Base-by-base conservation (phyloP, 2,113 vertebrate species). In the Ranitomeya variabilis region DNA sequence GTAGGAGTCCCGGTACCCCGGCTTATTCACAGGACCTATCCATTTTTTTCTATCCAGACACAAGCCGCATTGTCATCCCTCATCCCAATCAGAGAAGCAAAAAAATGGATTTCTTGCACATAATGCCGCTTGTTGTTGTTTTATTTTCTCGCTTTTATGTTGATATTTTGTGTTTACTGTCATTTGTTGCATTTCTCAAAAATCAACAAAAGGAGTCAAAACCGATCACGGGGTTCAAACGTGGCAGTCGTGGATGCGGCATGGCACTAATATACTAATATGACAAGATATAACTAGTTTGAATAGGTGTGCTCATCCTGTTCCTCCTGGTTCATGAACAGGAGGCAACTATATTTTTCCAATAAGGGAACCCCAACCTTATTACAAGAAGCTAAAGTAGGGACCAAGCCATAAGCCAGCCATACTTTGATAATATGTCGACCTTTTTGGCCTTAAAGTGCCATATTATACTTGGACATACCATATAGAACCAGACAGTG, bases 51-150 rank as follows among this genome's bases (percentile, higher is more conserved):
- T 11, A 51, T 60, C 15, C n/a, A 21, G 60, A 87, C 76, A 87
- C 86, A 80, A 57, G 86, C 77, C 14, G 23, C 86, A 80, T 87
- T 87, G 86, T 87, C 86, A 55, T 66, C 21, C 31, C 18, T 18
- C 37, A 4, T 11, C 76, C 21, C 37, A 66, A 19, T 74, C 45
- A 73, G n/a, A 5, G 21, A 7, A 15, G 3, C 37, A 45, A 45
- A 18, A 9, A 85, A 76, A 57, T 45, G 57, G 15, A 85, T 74
- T n/a, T 74, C 55, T 69, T 7, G 12, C 3, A 60, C 73, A 79
- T 79, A 79, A 86, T 66, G 85, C 12, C 59, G 15, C 14, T 79
- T 79, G 37, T 86, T 83, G 16, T 52, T 21, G 37, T 45, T 45
- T 5, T 6, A 54, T 66, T 79, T 55, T 57, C 18, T 57, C 26